Evolutionary conservation across 2,797 vertebrate species (phyloP).

Genomic region (Neosalanx taihuensis): DNA sequence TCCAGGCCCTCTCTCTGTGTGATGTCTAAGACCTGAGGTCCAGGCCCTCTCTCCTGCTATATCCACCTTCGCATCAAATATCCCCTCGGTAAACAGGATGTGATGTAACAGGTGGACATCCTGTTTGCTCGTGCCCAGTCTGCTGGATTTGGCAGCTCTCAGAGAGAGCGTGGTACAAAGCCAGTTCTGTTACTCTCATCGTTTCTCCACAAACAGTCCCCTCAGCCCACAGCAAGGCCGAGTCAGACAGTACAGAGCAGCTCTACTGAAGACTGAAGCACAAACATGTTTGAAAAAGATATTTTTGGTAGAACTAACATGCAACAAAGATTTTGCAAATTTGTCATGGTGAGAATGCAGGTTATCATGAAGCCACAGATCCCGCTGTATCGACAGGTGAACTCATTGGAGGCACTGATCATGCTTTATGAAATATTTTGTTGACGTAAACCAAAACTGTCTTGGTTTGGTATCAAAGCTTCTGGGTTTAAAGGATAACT

Average conservation of each 20-base stretch:
- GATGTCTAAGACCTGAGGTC: neutral
- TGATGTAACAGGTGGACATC: conserved; percentile 18
- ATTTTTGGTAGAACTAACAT: too few species aligned
- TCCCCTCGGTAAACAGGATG: neutral
- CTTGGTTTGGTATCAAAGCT: too few species aligned
- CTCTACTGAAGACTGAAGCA: neutral
- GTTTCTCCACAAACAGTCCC: conserved; percentile 32
- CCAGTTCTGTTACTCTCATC: conserved; percentile 40
- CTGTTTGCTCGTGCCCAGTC: conserved; percentile 2
- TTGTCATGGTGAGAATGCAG: too few species aligned
- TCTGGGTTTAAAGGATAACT: neutral
- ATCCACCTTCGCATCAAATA: neutral
- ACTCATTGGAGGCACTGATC: too few species aligned
- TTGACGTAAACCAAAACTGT: too few species aligned
- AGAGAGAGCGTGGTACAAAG: conserved; percentile 49
- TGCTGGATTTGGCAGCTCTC: conserved; percentile 14
- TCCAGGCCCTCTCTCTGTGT: neutral
- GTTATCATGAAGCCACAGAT: too few species aligned
- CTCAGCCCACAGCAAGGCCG: conserved; percentile 11
- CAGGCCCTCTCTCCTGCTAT: neutral
- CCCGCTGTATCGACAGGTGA: too few species aligned
- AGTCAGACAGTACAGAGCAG: conserved; percentile 26
- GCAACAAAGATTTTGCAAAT: too few species aligned
- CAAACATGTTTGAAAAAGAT: too few species aligned
- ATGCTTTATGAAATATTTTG: too few species aligned